These are phyloP conservation scores for Linurgus olivaceus DNA, from an alignment of 2,797 vertebrate species.

Conservation along the genomic window DNA sequence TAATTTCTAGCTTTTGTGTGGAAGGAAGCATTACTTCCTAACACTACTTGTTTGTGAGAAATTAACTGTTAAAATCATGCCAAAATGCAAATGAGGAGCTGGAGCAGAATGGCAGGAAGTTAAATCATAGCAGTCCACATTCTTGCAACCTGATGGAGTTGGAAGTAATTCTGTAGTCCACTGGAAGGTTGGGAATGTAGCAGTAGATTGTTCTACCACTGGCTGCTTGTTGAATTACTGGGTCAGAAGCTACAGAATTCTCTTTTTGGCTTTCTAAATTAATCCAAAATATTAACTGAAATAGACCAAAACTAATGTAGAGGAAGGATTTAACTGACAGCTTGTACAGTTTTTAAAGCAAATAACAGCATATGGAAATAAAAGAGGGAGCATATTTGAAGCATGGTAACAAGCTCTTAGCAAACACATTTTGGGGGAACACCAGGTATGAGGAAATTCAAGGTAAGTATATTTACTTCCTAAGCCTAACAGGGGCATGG, in stretches of 20 bases:
- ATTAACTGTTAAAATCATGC: slow-evolving; percentile 40
- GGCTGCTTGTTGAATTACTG: neutral
- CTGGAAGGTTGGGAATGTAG: neutral
- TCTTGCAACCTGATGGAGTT: neutral
- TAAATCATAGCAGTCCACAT: slow-evolving; percentile 6
- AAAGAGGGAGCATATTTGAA: neutral
- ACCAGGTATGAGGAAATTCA: neutral
- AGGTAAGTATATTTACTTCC: neutral
- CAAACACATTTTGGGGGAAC: neutral
- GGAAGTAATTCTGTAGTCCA: neutral
- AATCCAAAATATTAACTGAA: neutral
- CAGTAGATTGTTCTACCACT: neutral
- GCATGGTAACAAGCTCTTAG: neutral
- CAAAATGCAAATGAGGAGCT: slow-evolving; percentile 51
- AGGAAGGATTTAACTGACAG: neutral
- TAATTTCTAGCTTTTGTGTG: neutral
- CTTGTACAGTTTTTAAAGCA: neutral
- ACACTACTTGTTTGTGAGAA: slow-evolving; percentile 27
- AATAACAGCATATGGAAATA: neutral
- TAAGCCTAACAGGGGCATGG: neutral
- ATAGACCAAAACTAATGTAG: neutral
- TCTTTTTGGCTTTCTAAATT: neutral
- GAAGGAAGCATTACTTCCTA: slow-evolving; percentile 25
- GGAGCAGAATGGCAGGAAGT: slow-evolving; percentile 27
- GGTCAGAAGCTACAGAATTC: neutral